Evolutionary conservation across 2,888 invertebrate genomes (phyloP).

Genomic region (Ochropleura plecta): DNA sequence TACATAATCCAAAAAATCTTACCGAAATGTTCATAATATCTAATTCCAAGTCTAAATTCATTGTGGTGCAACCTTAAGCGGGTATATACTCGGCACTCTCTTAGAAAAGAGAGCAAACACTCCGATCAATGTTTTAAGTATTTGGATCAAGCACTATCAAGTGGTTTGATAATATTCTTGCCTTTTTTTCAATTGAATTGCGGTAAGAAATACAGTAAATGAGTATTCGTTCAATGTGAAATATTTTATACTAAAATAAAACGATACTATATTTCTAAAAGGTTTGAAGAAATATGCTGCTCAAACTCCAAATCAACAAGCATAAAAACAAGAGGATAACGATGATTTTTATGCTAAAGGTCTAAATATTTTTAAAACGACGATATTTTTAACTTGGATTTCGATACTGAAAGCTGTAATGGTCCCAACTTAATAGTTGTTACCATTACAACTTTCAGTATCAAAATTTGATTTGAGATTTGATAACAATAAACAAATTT

Average conservation of each 20-base stretch:
- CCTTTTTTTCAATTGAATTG: conserved; percentile 29
- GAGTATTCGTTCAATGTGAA: neutral
- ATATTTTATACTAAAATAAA: neutral
- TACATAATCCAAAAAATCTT: neutral
- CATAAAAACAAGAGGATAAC: too few species aligned
- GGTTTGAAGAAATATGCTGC: too few species aligned
- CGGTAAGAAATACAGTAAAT: neutral
- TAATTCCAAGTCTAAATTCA: neutral
- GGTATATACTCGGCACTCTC: conserved; percentile 38
- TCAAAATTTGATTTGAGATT: too few species aligned
- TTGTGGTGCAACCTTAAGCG: conserved; percentile 12
- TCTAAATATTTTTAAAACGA: neutral
- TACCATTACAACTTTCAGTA: too few species aligned
- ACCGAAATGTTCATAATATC: neutral
- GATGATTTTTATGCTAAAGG: neutral
- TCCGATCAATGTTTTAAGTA: conserved; percentile 34
- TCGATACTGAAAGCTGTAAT: neutral
- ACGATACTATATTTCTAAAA: neutral
- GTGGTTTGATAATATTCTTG: conserved; percentile 12
- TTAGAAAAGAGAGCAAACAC: conserved; percentile 30
- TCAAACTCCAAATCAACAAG: neutral
- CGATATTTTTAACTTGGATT: neutral
- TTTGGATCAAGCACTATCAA: conserved; percentile 50
- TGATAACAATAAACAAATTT: neutral
- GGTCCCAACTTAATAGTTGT: too few species aligned